Base-by-base conservation (phyloP, 2,113 vertebrate genomes). In the Hippolais icterina region DNA sequence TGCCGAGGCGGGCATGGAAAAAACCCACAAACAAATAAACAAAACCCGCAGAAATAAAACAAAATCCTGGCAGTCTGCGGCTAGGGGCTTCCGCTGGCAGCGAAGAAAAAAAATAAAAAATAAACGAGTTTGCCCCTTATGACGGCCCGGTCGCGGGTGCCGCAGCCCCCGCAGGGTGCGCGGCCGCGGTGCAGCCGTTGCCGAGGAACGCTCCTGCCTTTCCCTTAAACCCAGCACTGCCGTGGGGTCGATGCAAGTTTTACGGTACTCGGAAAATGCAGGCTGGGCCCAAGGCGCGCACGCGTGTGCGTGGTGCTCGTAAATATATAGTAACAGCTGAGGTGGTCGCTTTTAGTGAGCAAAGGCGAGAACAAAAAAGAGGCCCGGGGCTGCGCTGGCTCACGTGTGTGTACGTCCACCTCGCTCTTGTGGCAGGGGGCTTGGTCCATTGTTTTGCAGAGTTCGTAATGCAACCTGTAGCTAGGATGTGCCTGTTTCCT, bases 391-490 rank as follows among this genome's bases (percentile, higher is more conserved):
- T 15, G 76, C n/a, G 0, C 1, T 7, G 33, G 28, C 68, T 59
- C 74, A 6, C 39, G 61, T 25, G 82, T 21, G 0, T 4, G 0
- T 1, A 0, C 3, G 5, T 12, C 42, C 77, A 1, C 56, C 35
- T 24, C 17, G 65, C 47, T 31, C 24, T 1, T 3, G 6, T 0
- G 78, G 60, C 41, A 10, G n/a, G 18, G 78, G 56, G 37, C 31
- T 91, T 3, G 44, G 10, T 24, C 52, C 76, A 10, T 65, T 82
- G 81, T 54, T 92, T 24, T 15, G n/a, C 44, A 1, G 83, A 92
- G 89, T 91, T 83, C 49, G 10, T n/a, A n/a, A 2, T 1, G 61
- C 94, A 93, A 96, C 93, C 94, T 87, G 75, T 96, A 75, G 87
- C 93, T 94, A 42, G 94, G 96, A 92, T 68, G 37, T 63, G 16